Evolutionary conservation across 2,797 vertebrate genomes (phyloP), one percentile per base, ranked within the genome.

Genomic region (Poeciliopsis gracilis): DNA sequence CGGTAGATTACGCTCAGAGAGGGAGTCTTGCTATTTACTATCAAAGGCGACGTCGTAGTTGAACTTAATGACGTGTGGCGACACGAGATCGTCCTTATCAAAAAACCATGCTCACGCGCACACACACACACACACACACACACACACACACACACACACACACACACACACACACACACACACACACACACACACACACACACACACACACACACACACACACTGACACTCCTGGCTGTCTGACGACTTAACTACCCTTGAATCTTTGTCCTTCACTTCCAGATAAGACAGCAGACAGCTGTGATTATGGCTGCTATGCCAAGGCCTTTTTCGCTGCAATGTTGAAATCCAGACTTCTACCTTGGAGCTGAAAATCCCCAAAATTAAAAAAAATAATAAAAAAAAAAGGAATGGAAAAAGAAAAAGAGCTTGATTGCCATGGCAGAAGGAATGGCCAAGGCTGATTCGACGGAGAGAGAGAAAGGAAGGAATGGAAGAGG

Each of bases 231-330:
- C 38, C 67, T 70, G 33, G 9, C 5, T 3, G 20, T 36, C 70
- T 77, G 76, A 87, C 28, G 36, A 33, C 28, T 9, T 80, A 77
- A 70, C 36, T 41, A 11, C 9, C 90, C 90, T 90, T 89, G 89
- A 77, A 73, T 67, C 25, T 53, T 78, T 46, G 33, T 75, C 89
- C 90, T 90, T 89, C 86, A 81, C 66, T 71, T 51, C 36, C 51
- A 79, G 88, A 93, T 87, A 90, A 90, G 75, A 83, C 28, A 6
- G 4, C 70, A 85, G 45, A 77, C 77, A 81, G 75, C 61, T 38
- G 38, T 69, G 72, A 78, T 74, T 61, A 15, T 18, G 1, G 25
- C 67, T 49, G 55, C 66, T 25, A 5, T 43, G 38, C 82, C 85
- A 84, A 83, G 79, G 81, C 28, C 36, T n/a, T 43, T 75, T 30